These are phyloP conservation scores for Sinocyclocheilus grahami DNA, from an alignment of 2,113 vertebrate species.

Conservation along the genomic window DNA sequence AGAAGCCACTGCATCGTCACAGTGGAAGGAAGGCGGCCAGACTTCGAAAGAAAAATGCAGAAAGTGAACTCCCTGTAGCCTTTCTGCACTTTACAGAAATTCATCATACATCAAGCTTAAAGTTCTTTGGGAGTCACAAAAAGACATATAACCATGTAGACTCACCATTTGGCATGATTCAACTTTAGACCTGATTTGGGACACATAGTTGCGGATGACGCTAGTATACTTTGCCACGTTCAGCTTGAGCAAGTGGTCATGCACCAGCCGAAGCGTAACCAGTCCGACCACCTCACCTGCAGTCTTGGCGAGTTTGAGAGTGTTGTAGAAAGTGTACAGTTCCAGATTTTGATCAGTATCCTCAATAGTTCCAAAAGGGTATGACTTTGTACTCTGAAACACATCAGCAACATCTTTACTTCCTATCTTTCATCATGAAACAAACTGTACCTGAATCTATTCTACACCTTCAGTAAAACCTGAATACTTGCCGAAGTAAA, in stretches of 20 bases:
- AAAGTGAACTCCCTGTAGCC: neutral
- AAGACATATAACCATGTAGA: neutral
- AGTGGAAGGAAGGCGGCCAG: slow-evolving; percentile 66
- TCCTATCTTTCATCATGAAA: neutral
- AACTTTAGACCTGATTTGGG: slow-evolving; percentile 60
- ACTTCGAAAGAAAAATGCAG: slow-evolving; percentile 35
- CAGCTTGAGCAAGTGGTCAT: slow-evolving; percentile 84
- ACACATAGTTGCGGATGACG: slow-evolving; percentile 65
- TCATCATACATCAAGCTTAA: neutral
- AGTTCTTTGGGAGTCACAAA: neutral
- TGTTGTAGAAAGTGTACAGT: fast-evolving
- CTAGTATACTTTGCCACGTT: slow-evolving; percentile 78
- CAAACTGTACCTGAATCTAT: too few relatives aligned
- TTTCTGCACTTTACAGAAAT: too few relatives aligned
- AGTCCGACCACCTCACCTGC: slow-evolving; percentile 83
- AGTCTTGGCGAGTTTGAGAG: slow-evolving; percentile 60
- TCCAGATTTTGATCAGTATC: slow-evolving; percentile 74
- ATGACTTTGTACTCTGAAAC: slow-evolving; percentile 71
- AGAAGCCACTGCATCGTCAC: slow-evolving; percentile 83
- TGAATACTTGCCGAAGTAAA: slow-evolving; percentile 66
- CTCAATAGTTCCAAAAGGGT: slow-evolving; percentile 73
- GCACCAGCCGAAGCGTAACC: slow-evolving; percentile 81
- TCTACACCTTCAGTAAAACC: neutral
- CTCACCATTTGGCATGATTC: slow-evolving; percentile 62
- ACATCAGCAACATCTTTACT: neutral